These are phyloP conservation scores for Drosophila limbata DNA, from an alignment of 2,888 invertebrate species.

Conservation along the genomic window DNA sequence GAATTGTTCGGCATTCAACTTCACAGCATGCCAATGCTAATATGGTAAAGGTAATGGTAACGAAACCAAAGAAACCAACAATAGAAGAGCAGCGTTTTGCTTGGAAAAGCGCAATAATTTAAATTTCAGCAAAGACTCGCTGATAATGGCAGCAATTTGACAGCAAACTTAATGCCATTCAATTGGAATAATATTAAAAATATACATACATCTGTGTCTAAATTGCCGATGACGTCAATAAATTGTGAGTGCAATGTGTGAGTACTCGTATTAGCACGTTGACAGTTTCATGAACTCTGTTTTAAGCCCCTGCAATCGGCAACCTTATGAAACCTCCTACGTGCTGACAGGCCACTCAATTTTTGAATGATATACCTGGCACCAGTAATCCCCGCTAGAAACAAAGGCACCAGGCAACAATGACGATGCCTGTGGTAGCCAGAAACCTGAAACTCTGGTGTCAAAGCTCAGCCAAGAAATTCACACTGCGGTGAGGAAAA, in stretches of 20 bases:
- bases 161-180: constrained; percentile 42
- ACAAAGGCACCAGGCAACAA: constrained; percentile 21
- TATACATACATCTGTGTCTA: constrained; percentile 5
- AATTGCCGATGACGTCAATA: constrained; percentile 25
- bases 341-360: constrained; percentile 55
- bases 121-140: constrained; percentile 22
- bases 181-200: constrained; percentile 33
- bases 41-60: no score
- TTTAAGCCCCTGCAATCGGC: constrained; percentile 19
- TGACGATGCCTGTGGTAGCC: constrained; percentile 4
- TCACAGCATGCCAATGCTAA: constrained; percentile 62
- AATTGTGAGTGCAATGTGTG: constrained; percentile 39
- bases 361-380: constrained; percentile 11
- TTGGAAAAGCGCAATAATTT: constrained; percentile 22
- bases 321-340: constrained; percentile 39
- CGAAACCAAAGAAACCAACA: neutral
- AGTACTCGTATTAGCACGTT: constrained; percentile 51
- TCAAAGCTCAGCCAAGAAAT: constrained; percentile 59
- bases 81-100: constrained; percentile 47
- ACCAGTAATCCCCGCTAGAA: constrained; percentile 1
- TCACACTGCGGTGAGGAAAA: constrained; percentile 59
- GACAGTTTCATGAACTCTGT: constrained; percentile 50
- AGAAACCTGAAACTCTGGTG: constrained; percentile 34
- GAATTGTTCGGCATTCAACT: constrained; percentile 52
- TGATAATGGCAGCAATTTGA: constrained; percentile 62